Evolutionary conservation across 2,797 vertebrate species (phyloP), one percentile per base, ranked within the genome.

Genomic region (Echeneis naucrates): DNA sequence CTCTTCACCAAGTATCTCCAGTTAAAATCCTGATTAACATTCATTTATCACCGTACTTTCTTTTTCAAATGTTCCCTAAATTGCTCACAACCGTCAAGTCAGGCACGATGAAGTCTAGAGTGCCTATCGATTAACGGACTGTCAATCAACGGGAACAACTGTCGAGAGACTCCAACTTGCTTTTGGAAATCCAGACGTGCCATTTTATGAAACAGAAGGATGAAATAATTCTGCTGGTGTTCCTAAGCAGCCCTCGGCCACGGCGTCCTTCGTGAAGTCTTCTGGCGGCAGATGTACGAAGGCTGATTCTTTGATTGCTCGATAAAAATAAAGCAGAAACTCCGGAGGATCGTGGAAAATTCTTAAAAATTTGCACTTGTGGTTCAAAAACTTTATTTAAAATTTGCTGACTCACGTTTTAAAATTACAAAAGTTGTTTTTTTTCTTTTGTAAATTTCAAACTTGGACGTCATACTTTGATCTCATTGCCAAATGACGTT

Each of bases 61-160:
- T 48, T 48, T 7, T 42, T 42, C n/a, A 35, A 48, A 35, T 24
- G 56, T 53, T 32, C 64, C 61, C 55, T 52, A 17, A 55, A 54
- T n/a, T 48, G 27, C 68, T 63, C 51, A 56, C 40, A 0, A 1
- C 30, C 8, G 58, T 67, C 77, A 60, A n/a, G 32, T 6, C 5
- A 10, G 54, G 57, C 26, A 24, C n/a, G 56, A 57, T 24, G 26
- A n/a, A 81, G 24, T 63, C 45, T 38, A 35, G 50, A 55, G 55
- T 19, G 47, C 10, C 48, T 48, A 78, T 82, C 72, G 84, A 87
- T 83, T 59, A 52, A 1, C 33, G 17, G 32, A 6, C 51, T 74
- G 76, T 83, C 81, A 61, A 14, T 86, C 78, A 81, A 62, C 58
- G 72, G 17, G 37, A 86, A 58, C 75, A 50, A 72, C 80, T 63